A percentile compares a stretch with the other conserved stretches of the same genome.
These are phyloP conservation scores for Myotis findleyi DNA, from an alignment of 2,797 vertebrate species.

Conservation along the genomic window DNA sequence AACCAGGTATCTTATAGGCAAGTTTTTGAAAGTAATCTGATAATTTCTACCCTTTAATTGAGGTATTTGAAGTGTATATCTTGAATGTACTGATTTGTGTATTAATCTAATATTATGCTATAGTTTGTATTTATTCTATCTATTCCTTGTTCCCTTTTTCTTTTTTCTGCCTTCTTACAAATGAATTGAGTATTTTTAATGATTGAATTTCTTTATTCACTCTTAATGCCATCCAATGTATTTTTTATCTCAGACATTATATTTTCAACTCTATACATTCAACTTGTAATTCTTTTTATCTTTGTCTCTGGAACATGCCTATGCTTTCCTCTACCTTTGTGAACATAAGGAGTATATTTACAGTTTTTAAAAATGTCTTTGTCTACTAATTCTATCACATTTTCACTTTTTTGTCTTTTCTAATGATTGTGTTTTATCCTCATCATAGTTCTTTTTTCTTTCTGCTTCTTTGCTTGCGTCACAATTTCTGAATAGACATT, in stretches of 20 bases:
- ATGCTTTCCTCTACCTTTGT: not conserved
- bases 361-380: not conserved
- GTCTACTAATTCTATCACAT: not conserved
- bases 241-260: not conserved
- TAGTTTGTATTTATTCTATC: not conserved
- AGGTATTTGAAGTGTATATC: not conserved
- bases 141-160: not conserved
- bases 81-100: not conserved
- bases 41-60: not conserved
- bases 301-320: not conserved
- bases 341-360: not conserved
- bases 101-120: not conserved
- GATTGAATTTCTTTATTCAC: not conserved
- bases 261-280: conserved; percentile 3
- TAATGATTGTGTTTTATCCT: not conserved
- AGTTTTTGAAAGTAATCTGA: not conserved
- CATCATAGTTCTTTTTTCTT: not conserved
- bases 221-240: not conserved
- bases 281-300: not conserved
- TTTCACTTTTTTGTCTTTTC: not conserved
- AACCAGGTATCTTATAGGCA: not conserved
- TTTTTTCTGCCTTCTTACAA: not conserved
- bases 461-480: not conserved
- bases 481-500: not conserved
- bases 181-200: not conserved